phyloP scores from a whole-genome alignment of 2,113 vertebrate species.

The Electrona antarctica region DNA sequence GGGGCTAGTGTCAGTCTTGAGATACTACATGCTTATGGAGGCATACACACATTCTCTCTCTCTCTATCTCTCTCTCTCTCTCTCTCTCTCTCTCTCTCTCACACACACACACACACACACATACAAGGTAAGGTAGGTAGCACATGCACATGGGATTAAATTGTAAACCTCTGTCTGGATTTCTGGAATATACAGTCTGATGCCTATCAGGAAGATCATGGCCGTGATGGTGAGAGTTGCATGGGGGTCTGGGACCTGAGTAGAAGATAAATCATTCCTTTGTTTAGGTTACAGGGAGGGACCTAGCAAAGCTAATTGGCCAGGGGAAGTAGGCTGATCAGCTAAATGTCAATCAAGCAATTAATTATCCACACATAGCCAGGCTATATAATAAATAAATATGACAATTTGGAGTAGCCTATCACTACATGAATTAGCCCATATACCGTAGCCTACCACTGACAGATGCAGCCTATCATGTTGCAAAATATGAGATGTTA shows the following conservation, averaged over 20 bases:
- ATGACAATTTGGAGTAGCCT: no score
- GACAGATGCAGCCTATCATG: background rate
- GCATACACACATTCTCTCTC: no score
- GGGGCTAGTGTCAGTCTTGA: no score
- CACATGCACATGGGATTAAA: background rate
- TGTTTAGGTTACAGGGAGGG: conserved; percentile 40
- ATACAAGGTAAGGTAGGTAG: background rate
- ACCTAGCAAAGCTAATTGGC: background rate
- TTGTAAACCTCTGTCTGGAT: background rate
- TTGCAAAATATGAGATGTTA: background rate
- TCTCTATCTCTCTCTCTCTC: no score
- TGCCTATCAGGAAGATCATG: background rate
- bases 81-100: no score
- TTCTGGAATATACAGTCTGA: background rate
- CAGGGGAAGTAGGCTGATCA: background rate
- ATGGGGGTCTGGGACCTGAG: conserved; percentile 20
- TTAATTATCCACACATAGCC: no score
- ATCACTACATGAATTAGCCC: background rate
- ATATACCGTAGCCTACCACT: background rate
- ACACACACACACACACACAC: no score
- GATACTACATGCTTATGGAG: no score
- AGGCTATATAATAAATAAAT: no score
- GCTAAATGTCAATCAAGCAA: background rate
- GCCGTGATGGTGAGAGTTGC: conserved; percentile 2
- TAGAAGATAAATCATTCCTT: conserved; percentile 32